Base-by-base conservation (phyloP, 2,113 vertebrate genomes). In the Myrmecophaga tridactyla region DNA sequence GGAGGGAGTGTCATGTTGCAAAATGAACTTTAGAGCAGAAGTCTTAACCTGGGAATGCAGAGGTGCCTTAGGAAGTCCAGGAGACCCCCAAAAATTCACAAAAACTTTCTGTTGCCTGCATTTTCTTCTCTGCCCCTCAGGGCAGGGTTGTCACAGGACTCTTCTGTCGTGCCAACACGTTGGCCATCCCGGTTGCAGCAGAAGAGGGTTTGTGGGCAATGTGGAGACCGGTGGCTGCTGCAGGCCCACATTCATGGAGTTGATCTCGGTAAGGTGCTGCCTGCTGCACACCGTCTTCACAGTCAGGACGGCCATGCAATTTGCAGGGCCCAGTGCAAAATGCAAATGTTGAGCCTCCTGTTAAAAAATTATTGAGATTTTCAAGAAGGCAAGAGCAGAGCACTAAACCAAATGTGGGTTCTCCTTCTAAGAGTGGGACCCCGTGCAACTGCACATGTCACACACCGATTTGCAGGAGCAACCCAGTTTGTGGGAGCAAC, bases 401-500 rank as follows among this genome's bases (percentile, higher is more conserved):
- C 60, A 10, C 14, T 69, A 84, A 69, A 41, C 7, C 27, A 90
- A 60, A 20, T 8, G 10, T 21, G 27, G n/a, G 4, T 1, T 20
- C 51, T 36, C n/a, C n/a, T 69, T 77, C 70, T 27, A 51, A 90
- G 34, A 20, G 29, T 3, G 4, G 14, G 34, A 20, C 70, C 25
- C 20, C 27, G 25, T 36, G 34, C 41, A 31, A 0, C 31, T 7
- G 34, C 36, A 17, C 58, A 23, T 39, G 29, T 36, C 7, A 15
- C 34, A 63, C 25, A 18, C 31, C 53, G 25, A 12, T 27, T n/a
- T n/a, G n/a, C n/a, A 8, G 72, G 13, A 12, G 17, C 27, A 73
- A 53, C 23, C 6, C 60, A n/a, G 4, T 75, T 63, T 63, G 62
- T 12, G 15, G 1, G 11, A 62, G 8, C 1, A 0, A 31, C 62